Evolutionary conservation across 2,797 vertebrate genomes (phyloP), one percentile per base, ranked within the genome.

Genomic region (Momotus momota): DNA sequence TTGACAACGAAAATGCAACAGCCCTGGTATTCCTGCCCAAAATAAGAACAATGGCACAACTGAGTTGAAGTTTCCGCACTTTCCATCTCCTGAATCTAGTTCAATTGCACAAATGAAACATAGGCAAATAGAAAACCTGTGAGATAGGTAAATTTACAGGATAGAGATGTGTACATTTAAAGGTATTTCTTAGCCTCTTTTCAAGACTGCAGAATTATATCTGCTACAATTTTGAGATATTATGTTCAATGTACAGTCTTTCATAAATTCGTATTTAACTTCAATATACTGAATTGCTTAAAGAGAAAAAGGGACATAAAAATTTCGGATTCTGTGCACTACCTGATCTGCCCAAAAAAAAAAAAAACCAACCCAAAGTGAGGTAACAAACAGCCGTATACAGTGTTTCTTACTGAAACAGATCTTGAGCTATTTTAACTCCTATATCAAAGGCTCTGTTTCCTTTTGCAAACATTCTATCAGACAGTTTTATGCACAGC

Each of bases 391-490:
- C 22, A 83, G 7, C 13, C 13, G 60, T 5, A 58, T 11, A 43
- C 7, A 43, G 12, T n/a, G 23, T 66, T 80, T 79, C 22, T 86
- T 71, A 88, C 3, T 70, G 46, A 79, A 95, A 92, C 12, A 82
- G 26, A 90, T 80, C 79, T 67, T 58, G 46, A 88, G 21, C 33
- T 65, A 88, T 79, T 94, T 96, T 87, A 88, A 72, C 18, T 90
- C 25, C 48, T 45, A 11, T 57, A 95, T 88, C 66, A 93, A 93
- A 87, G 43, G 69, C 55, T 91, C 43, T 21, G 3, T 14, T 81
- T 86, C 60, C 41, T 93, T 91, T 77, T 70, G n/a, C 65, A 96
- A 91, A 71, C 45, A 54, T 75, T 93, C 54, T 72, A 48, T 84
- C 88, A 74, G 52, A 55, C 29, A 64, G 45, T 48, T 72, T 89